These are phyloP conservation scores for Caiman crocodilus DNA, from an alignment of 2,797 vertebrate species.

Conservation along the genomic window DNA sequence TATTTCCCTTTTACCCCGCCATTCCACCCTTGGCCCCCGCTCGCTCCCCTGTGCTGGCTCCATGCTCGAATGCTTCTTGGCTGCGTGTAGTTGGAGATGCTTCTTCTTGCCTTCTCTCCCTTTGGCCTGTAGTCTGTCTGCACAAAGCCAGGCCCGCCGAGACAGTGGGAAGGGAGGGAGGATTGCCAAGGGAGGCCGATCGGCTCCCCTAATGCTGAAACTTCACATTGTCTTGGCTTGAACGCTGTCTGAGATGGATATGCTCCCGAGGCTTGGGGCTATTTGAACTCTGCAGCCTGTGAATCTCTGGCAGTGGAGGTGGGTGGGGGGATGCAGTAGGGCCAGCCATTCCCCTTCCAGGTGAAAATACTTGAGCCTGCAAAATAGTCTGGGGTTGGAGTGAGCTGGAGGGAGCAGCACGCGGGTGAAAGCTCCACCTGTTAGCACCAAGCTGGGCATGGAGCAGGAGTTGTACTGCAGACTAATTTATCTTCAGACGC, in stretches of 20 bases:
- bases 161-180: not conserved
- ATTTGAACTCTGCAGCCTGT: not conserved
- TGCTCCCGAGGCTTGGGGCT: not conserved
- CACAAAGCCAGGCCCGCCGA: not conserved
- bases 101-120: not conserved
- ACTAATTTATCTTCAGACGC: not conserved
- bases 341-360: not conserved
- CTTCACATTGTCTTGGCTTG: not conserved
- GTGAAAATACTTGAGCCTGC: not conserved
- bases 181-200: not conserved
- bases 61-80: too few relatives aligned
- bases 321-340: not conserved
- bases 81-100: not conserved
- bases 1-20: too few relatives aligned
- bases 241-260: not conserved
- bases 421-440: not conserved
- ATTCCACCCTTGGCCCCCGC: not conserved
- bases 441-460: not conserved
- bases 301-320: not conserved
- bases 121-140: not conserved
- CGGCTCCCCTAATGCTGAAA: not conserved
- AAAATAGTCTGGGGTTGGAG: not conserved
- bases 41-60: not conserved
- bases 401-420: too few relatives aligned
- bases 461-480: not conserved